Base-by-base conservation (phyloP, 2,888 invertebrate genomes). In the Lydus trimaculatus region DNA sequence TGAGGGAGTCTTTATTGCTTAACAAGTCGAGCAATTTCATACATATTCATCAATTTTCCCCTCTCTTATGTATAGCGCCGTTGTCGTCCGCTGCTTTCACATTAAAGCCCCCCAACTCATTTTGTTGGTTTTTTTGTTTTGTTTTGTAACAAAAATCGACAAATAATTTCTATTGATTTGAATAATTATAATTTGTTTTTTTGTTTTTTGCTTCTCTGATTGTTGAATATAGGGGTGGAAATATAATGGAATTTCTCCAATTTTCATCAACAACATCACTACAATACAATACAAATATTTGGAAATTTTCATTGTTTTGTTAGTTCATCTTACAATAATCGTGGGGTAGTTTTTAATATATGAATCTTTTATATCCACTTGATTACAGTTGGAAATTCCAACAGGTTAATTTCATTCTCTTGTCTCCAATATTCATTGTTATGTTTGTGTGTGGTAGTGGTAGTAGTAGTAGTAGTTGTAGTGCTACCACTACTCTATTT, bases 21-120 rank as follows among this genome's bases (percentile, higher is more conserved):
- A 48, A 48, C 48, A 48, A 48, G 20, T 48, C 48, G 48, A 48
- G 48, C 48, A 48, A 48, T 48, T 48, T 48, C 48, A 48, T 48
- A 48, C 48, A 48, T 48, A 48, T 48, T 48, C 48, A 48, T 48
- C 48, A 48, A 43, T 43, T n/a, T 43, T 17, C 36, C 43, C 17
- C 17, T 43, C 20, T 20, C 20, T n/a, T n/a, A n/a, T n/a, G n/a
- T n/a, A n/a, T n/a, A n/a, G n/a, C 20, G 20, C 20, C 9, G 20
- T 20, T 23, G 20, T 20, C 9, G 20, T 48, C 6, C 1, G 5
- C 39, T 4, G 2, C 28, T 28, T 28, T 28, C 43, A 11, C 4
- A 7, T 33, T 7, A 7, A 7, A 33, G 33, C 33, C 33, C 5
- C 3, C 33, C 33, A 43, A 43, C n/a, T 43, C 43, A 17, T 33